These are phyloP conservation scores for Tenualosa ilisha DNA, from an alignment of 2,797 vertebrate species.

Conservation along the genomic window DNA sequence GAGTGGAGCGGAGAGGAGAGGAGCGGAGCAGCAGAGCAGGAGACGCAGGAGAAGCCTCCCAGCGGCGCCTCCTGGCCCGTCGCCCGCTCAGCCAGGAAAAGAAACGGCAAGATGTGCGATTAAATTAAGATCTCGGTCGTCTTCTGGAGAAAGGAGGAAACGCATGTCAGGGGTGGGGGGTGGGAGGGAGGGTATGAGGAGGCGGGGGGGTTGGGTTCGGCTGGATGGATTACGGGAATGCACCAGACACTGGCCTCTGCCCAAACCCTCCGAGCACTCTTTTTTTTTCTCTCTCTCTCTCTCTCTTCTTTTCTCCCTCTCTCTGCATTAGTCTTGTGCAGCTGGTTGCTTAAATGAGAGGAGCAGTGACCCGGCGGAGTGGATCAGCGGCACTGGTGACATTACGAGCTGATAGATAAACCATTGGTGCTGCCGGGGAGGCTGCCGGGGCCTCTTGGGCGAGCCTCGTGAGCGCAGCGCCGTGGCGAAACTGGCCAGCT, in stretches of 20 bases:
- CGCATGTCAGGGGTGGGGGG: constrained; percentile 46
- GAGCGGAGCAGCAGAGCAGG: not conserved
- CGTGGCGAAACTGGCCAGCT: constrained; percentile 49
- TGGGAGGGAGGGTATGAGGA: not conserved
- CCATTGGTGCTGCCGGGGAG: constrained; percentile 58
- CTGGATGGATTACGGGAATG: constrained; percentile 56
- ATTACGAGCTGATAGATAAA: constrained; percentile 64
- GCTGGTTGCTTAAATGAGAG: constrained; percentile 59
- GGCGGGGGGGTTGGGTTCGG: not conserved
- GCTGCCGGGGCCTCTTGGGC: constrained; percentile 58
- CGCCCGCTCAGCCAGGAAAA: constrained; percentile 59
- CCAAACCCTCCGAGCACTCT: constrained; percentile 49
- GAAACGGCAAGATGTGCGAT: constrained; percentile 63
- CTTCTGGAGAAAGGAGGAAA: constrained; percentile 51
- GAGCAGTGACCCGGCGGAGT: constrained; percentile 61
- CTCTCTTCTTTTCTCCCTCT: not conserved
- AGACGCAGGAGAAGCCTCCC: constrained; percentile 13
- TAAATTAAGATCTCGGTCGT: constrained; percentile 60
- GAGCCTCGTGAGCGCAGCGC: constrained; percentile 57
- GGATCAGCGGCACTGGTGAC: constrained; percentile 49
- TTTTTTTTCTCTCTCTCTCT: not conserved
- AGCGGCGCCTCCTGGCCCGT: constrained; percentile 47
- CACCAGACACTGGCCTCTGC: constrained; percentile 60
- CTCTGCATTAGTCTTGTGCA: not conserved
- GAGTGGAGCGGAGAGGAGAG: not conserved